Conservation (phyloP, 2,113 vertebrate species). For the Hemicordylus capensis region DNA sequence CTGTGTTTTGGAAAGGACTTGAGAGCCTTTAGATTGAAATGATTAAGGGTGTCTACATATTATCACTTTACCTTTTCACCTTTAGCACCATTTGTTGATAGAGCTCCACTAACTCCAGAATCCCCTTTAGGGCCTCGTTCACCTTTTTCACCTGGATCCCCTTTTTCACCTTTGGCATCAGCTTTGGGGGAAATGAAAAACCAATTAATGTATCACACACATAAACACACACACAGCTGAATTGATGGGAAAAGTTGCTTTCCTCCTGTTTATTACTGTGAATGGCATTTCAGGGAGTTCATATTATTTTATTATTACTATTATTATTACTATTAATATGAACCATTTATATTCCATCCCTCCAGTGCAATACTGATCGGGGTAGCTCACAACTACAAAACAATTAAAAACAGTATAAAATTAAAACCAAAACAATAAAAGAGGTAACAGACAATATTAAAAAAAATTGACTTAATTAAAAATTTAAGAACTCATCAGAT, state of each 20-base stretch:
- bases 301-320: too few species aligned
- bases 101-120: slow-evolving; percentile 40
- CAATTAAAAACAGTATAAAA: too few species aligned
- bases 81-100: slow-evolving; percentile 56
- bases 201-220: not conserved
- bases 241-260: not conserved
- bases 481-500: too few species aligned
- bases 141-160: slow-evolving; percentile 77
- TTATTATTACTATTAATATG: too few species aligned
- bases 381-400: too few species aligned
- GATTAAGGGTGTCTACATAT: not conserved
- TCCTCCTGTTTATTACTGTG: not conserved
- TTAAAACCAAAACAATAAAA: too few species aligned
- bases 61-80: slow-evolving; percentile 80
- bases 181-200: slow-evolving; percentile 30
- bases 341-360: too few species aligned
- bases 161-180: slow-evolving; percentile 76
- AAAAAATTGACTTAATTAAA: too few species aligned
- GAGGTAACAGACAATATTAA: too few species aligned
- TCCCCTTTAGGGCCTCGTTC: slow-evolving; percentile 82
- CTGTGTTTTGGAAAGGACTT: not conserved
- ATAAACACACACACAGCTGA: not conserved
- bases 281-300: not conserved
- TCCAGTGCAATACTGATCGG: too few species aligned
- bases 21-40: not conserved